Conservation (phyloP, 2,113 vertebrate genomes). For the Serilophus lunatus region DNA sequence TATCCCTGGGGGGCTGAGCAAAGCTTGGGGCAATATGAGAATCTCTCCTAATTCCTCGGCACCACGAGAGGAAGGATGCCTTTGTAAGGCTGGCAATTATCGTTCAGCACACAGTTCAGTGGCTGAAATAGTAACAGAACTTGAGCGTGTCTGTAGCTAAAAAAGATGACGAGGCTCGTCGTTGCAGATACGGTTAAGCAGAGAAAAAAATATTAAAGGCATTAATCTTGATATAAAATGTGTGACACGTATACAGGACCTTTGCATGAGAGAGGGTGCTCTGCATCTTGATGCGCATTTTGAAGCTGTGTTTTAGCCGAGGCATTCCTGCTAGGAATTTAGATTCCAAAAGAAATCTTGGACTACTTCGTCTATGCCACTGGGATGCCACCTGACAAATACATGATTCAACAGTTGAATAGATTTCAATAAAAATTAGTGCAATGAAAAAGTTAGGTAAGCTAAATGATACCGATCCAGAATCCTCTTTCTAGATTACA, state of each 20-base stretch:
- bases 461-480: neutral
- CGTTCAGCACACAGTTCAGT: neutral
- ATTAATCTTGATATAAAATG: neutral
- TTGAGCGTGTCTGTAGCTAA: neutral
- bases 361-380: neutral
- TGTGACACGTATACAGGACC: neutral
- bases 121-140: neutral
- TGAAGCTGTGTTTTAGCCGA: neutral
- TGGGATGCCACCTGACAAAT: neutral
- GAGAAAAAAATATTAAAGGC: slow-evolving; percentile 16
- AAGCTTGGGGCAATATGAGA: neutral
- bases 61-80: neutral
- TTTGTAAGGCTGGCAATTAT: neutral
- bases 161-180: neutral
- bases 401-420: neutral
- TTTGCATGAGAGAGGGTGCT: neutral
- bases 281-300: neutral
- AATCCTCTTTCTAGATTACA: neutral
- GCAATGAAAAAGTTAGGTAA: neutral
- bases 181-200: neutral
- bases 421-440: neutral
- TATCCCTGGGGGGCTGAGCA: neutral
- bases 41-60: neutral
- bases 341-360: neutral
- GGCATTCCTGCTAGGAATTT: neutral